Conservation (phyloP, 2,888 invertebrate genomes). For the Coleophora deauratella region DNA sequence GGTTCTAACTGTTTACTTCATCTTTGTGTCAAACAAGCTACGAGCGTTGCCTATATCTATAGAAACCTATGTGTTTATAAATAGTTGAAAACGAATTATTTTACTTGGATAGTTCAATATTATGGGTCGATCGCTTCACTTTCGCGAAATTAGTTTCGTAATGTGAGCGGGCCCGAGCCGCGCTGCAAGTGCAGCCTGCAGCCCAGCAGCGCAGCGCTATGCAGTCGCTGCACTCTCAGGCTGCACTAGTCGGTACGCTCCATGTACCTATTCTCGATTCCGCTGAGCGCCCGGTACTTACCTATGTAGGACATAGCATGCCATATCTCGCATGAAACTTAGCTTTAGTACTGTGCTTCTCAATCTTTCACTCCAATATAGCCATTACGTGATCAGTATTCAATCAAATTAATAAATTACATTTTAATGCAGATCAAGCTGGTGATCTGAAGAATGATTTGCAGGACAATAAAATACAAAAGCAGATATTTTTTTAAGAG, state of each 20-base stretch:
- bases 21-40: too few species aligned
- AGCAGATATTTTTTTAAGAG: too few species aligned
- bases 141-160: conserved; percentile 6
- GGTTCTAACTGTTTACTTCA: too few species aligned
- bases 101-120: too few species aligned
- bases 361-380: conserved; percentile 1
- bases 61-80: too few species aligned
- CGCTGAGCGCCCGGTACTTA: conserved; percentile 47
- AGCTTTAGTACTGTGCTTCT: conserved; percentile 15
- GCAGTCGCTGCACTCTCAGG: conserved; percentile 31
- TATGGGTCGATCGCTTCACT: background rate
- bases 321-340: conserved; percentile 58
- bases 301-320: conserved; percentile 67
- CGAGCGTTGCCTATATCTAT: too few species aligned
- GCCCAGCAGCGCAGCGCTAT: conserved; percentile 5
- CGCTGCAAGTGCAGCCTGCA: conserved; percentile 34
- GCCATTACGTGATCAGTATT: too few species aligned
- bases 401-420: too few species aligned
- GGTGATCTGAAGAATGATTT: background rate
- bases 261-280: conserved; percentile 15
- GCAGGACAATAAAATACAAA: too few species aligned
- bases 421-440: too few species aligned
- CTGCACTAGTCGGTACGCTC: conserved; percentile 23
- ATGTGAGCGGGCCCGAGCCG: conserved; percentile 11
- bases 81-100: too few species aligned